These are phyloP conservation scores for Aurelia sp. DNA, from an alignment of 30 jellyfish, hydroid and myxozoan genomes.

Conservation along the genomic window DNA sequence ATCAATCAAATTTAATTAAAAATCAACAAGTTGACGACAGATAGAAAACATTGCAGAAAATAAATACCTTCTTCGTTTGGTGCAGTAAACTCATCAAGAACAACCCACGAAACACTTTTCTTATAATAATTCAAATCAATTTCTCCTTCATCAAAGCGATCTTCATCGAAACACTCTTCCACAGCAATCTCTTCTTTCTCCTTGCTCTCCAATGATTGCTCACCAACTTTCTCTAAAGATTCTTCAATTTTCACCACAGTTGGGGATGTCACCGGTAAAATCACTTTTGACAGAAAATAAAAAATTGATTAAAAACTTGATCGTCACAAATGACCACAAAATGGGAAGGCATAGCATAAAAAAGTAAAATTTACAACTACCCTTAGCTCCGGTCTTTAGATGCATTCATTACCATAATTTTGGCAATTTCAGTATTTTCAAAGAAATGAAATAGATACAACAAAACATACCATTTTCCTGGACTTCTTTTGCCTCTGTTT, in stretches of 20 bases:
- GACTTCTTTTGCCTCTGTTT: too few species aligned
- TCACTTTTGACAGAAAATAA: background rate
- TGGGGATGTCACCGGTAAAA: background rate
- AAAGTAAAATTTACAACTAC: too few species aligned
- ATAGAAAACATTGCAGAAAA: background rate
- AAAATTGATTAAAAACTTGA: background rate
- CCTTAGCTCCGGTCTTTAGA: too few species aligned
- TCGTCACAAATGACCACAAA: background rate
- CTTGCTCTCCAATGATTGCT: too few species aligned
- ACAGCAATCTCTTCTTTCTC: background rate
- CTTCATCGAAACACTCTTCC: background rate
- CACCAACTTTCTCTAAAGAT: background rate
- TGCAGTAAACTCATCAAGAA: conserved; percentile 66
- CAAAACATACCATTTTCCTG: too few species aligned
- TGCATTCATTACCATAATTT: too few species aligned
- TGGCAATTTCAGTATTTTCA: too few species aligned
- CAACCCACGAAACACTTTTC: conserved; percentile 89
- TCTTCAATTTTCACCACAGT: background rate
- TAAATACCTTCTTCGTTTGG: conserved; percentile 3
- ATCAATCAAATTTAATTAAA: too few species aligned
- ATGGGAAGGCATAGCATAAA: background rate
- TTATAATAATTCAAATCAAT: conserved; percentile 73
- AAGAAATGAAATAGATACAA: too few species aligned
- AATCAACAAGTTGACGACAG: background rate
- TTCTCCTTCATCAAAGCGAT: conserved; percentile 64